phyloP scores from a whole-genome alignment of 2,888 invertebrate species.

The Synergus japonicus region DNA sequence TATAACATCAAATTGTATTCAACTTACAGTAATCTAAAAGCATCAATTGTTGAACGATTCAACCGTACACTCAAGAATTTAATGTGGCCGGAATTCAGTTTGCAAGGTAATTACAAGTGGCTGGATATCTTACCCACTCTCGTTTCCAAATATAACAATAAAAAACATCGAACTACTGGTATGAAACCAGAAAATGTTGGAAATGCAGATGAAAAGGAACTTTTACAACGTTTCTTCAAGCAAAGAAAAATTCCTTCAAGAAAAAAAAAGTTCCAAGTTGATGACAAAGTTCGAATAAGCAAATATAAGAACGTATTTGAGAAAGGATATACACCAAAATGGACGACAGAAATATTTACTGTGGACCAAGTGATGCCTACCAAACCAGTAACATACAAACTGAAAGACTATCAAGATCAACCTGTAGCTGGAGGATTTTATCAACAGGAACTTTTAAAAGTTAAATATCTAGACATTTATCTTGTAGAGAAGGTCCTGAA shows the following conservation, averaged over 20 bases:
- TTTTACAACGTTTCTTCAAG: no score
- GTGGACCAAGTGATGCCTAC: conserved; percentile 63
- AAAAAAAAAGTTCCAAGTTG: conserved; percentile 25
- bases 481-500: conserved; percentile 44
- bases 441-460: no score
- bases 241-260: not conserved
- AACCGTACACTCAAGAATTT: conserved; percentile 59
- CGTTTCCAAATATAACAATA: not conserved
- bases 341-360: conserved; percentile 69
- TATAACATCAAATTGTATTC: conserved; percentile 53
- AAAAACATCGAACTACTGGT: conserved; percentile 28
- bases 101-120: conserved; percentile 44
- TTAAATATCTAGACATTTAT: no score
- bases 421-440: no score
- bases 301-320: no score
- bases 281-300: no score
- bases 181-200: no score
- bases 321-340: conserved; percentile 50
- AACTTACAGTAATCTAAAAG: conserved; percentile 60
- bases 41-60: conserved; percentile 66
- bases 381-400: conserved; percentile 55
- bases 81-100: conserved; percentile 55
- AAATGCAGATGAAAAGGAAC: no score
- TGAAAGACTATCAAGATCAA: conserved; percentile 68
- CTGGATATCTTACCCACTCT: conserved; percentile 48